A percentile compares a stretch with the other conserved stretches of the same genome.
Conservation (phyloP, 2,888 invertebrate genomes). For the Morpho achilles region DNA sequence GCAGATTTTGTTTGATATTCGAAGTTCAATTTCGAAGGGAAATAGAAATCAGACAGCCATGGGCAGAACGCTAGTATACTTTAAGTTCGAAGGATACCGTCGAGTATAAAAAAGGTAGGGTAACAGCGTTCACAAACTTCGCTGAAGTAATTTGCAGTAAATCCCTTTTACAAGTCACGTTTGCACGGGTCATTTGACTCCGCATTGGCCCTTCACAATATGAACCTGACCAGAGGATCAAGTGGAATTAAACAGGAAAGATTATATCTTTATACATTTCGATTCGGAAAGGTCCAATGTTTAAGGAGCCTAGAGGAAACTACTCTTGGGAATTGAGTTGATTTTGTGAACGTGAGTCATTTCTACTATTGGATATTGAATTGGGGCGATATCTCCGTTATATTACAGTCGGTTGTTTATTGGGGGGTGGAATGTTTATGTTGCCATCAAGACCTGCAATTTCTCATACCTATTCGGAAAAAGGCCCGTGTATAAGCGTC, state of each 20-base stretch:
- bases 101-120: slow-evolving; percentile 18
- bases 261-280: slow-evolving; percentile 50
- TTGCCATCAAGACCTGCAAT: slow-evolving; percentile 6
- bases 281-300: slow-evolving; percentile 45
- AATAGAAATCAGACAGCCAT: too few species aligned
- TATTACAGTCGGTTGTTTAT: slow-evolving; percentile 7
- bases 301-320: slow-evolving; percentile 17
- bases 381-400: slow-evolving; percentile 9
- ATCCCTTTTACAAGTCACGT: slow-evolving; percentile 37
- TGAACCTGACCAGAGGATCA: slow-evolving; percentile 22
- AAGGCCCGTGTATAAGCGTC: too few species aligned
- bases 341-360: slow-evolving; percentile 9
- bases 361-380: slow-evolving; percentile 13
- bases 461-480: background rate
- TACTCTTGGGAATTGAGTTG: slow-evolving; percentile 31
- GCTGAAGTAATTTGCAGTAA: slow-evolving; percentile 46
- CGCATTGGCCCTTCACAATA: slow-evolving; percentile 5
- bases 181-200: slow-evolving; percentile 38
- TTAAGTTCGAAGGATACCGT: too few species aligned
- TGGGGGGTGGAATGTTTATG: slow-evolving; percentile 6
- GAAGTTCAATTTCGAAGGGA: too few species aligned
- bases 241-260: slow-evolving; percentile 41
- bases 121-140: slow-evolving; percentile 17
- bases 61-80: too few species aligned
- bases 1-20: too few species aligned